A percentile compares a stretch with the other conserved stretches of the same genome.
Evolutionary conservation across 2,113 vertebrate genomes (phyloP).

Genomic region (Melanerpes aurifrons): DNA sequence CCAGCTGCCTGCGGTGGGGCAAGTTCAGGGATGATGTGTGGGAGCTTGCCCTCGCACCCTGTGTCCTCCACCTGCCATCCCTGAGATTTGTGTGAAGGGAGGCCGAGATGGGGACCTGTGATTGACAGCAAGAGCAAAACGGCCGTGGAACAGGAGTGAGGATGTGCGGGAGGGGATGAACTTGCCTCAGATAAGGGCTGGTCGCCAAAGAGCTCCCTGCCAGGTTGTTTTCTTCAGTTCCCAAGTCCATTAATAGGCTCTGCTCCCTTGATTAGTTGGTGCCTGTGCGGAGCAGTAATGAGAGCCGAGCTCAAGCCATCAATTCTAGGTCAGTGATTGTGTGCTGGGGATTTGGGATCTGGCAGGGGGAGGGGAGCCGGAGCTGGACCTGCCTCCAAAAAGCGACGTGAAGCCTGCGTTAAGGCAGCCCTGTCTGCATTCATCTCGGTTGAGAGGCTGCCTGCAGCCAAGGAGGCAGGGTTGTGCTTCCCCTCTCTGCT

Average conservation of each 20-base stretch:
- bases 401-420: not conserved
- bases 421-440: not conserved
- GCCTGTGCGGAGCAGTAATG: constrained; percentile 10
- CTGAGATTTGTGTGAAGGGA: not conserved
- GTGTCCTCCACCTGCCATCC: not conserved
- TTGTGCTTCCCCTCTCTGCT: not conserved
- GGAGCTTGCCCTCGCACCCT: not conserved
- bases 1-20: not conserved
- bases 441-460: not conserved
- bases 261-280: constrained; percentile 57
- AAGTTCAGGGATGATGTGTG: not conserved
- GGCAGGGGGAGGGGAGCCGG: not conserved
- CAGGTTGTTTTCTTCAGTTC: constrained; percentile 29
- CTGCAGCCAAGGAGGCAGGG: fast-evolving
- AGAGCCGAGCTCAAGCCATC: constrained; percentile 29
- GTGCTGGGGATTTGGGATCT: constrained; percentile 14
- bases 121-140: not conserved
- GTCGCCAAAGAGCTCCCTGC: not conserved
- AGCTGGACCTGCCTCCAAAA: not conserved
- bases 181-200: constrained; percentile 9
- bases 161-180: not conserved
- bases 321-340: constrained; percentile 63
- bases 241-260: constrained; percentile 37
- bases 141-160: fast-evolving
- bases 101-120: not conserved